Evolutionary conservation across 2,888 invertebrate genomes (phyloP), one percentile per base, ranked within the genome.

Genomic region (Sinelater perroti): DNA sequence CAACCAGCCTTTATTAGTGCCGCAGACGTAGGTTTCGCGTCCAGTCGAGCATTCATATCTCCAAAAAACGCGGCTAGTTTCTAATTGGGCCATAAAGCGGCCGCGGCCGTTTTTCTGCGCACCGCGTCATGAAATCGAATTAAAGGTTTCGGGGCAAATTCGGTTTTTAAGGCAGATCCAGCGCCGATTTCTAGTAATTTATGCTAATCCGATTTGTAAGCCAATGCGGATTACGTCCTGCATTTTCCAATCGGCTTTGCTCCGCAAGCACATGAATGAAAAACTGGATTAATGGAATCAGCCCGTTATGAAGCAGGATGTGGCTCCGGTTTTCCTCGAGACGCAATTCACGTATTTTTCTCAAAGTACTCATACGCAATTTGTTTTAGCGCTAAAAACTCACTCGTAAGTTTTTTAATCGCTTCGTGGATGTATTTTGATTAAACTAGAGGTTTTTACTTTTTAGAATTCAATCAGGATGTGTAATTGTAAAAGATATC

Each of bases 11-110:
- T 42, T 16, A 26, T 42, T 36, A 17, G 18, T 17, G 14, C 17
- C 3, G n/a, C 20, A 10, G 7, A 21, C 20, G 17, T 11, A 6
- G 0, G 42, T 13, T 45, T 45, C 26, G 17, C 10, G 30, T 26
- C 26, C 30, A 30, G 18, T 16, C 26, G 8, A 17, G 17, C 45
- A 30, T 45, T 45, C 7, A 45, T 30, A 18, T 45, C 45, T 11
- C 45, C 30, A 45, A 17, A 16, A 17, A 35, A 2, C 4, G 35
- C 17, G 7, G 7, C 18, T 14, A 17, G 8, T 35, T 16, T 35
- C 6, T 13, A 6, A 35, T 35, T n/a, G n/a, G n/a, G n/a, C n/a
- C 13, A 35, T 17, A 17, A 35, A 7, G 18, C 3, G n/a, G 1
- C 1, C 16, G 13, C 13, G 7, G 11, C 8, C 3, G 2, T 33